phyloP scores from a whole-genome alignment of 2,797 vertebrate genomes.

The Hydrolagus colliei region DNA sequence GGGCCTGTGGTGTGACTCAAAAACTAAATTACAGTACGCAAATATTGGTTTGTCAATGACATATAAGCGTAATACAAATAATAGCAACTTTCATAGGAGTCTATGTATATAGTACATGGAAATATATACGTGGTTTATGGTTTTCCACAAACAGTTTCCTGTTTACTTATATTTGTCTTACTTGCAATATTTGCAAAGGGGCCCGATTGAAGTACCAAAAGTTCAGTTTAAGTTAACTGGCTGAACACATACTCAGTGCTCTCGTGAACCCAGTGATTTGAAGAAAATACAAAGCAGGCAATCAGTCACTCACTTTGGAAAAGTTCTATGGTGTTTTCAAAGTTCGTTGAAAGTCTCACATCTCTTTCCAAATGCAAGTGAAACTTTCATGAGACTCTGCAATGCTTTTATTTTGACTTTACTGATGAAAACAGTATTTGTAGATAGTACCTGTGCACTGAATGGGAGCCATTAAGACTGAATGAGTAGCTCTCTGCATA shows the following conservation, averaged over 20 bases:
- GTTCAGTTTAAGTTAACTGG: background rate
- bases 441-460: background rate
- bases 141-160: constrained; percentile 4
- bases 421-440: background rate
- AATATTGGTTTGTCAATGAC: too few species aligned
- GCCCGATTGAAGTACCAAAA: background rate
- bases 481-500: background rate
- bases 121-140: background rate
- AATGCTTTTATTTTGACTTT: constrained; percentile 9
- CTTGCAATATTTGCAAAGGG: background rate
- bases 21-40: too few species aligned
- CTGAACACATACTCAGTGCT: too few species aligned
- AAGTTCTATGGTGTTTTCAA: too few species aligned
- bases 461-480: background rate
- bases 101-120: background rate
- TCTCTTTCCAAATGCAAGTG: background rate
- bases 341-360: too few species aligned
- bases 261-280: background rate
- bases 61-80: too few species aligned
- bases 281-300: background rate
- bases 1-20: too few species aligned
- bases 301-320: too few species aligned
- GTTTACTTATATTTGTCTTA: background rate
- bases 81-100: background rate
- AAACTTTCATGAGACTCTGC: background rate